phyloP scores from a whole-genome alignment of 2,113 vertebrate species.

The Dipodomys stephensi region DNA sequence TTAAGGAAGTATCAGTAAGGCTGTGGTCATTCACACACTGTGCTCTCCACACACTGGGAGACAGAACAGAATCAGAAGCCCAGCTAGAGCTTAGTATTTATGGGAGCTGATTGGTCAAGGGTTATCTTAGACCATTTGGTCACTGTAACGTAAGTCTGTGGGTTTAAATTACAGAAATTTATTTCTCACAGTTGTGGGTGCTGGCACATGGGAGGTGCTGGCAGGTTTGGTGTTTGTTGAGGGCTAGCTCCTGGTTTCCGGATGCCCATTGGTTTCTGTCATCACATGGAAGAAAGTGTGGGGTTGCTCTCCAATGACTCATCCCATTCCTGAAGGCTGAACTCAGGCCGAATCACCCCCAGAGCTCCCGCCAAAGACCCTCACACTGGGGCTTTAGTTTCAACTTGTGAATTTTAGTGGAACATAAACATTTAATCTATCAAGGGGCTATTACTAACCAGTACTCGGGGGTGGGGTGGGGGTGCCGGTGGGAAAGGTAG shows the following conservation, averaged over 20 bases:
- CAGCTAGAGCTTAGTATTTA: accelerated
- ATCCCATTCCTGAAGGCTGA: no score
- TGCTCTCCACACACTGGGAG: not conserved
- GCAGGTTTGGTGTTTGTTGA: not conserved
- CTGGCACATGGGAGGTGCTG: not conserved
- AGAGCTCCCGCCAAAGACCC: not conserved
- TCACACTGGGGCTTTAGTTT: not conserved
- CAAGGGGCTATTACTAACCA: not conserved
- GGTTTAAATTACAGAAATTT: no score
- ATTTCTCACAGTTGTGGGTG: not conserved
- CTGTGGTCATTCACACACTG: not conserved
- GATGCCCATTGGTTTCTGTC: not conserved
- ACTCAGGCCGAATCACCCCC: not conserved
- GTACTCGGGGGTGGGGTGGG: no score
- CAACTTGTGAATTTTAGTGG: not conserved
- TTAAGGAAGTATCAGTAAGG: not conserved
- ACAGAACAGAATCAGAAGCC: not conserved
- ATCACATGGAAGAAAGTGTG: no score
- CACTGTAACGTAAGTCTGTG: not conserved
- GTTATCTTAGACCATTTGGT: not conserved
- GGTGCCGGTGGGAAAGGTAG: not conserved
- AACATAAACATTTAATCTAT: not conserved
- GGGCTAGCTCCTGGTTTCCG: not conserved
- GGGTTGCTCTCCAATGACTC: not conserved
- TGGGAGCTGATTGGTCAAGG: not conserved